A percentile compares a stretch with the other conserved stretches of the same genome.
Evolutionary conservation across 2,888 invertebrate species (phyloP).

Genomic region (Drosophila quasianomalipes): DNA sequence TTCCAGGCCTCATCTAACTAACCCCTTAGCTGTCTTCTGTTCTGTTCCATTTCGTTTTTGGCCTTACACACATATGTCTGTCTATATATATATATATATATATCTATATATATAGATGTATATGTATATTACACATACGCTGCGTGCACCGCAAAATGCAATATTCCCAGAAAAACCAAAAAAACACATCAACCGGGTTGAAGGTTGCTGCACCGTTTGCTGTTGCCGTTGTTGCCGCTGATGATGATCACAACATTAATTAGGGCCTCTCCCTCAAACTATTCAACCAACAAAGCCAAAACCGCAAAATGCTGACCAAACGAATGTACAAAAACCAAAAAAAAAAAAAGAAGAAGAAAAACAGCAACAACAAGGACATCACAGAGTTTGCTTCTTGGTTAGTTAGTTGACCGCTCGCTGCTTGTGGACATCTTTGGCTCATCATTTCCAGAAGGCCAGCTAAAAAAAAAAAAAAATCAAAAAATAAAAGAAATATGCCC

Average conservation of each 20-base stretch:
- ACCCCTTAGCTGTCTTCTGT: neutral
- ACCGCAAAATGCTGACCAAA: constrained; percentile 53
- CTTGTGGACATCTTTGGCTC: constrained; percentile 41
- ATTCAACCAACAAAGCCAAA: constrained; percentile 64
- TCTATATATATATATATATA: neutral
- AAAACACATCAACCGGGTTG: constrained; percentile 32
- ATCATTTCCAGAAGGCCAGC: constrained; percentile 37
- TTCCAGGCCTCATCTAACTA: neutral
- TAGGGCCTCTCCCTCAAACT: constrained; percentile 62
- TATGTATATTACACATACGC: constrained; percentile 67
- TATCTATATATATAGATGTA: neutral
- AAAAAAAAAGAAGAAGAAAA: constrained; percentile 6
- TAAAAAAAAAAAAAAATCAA: constrained; percentile 5
- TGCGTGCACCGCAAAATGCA: constrained; percentile 65
- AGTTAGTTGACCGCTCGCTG: constrained; percentile 39
- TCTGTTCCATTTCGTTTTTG: constrained; percentile 15
- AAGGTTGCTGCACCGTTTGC: neutral
- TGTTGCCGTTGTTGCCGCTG: constrained; percentile 32
- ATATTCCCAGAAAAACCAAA: constrained; percentile 47
- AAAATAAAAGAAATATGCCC: neutral
- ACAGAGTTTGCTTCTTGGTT: constrained; percentile 43
- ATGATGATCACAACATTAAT: constrained; percentile 75
- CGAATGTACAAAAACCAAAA: constrained; percentile 23
- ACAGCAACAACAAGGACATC: constrained; percentile 23
- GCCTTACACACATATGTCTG: neutral